Conservation (phyloP, 92 coral and sea anemone species). For the Hydrozoanthus gracilis region DNA sequence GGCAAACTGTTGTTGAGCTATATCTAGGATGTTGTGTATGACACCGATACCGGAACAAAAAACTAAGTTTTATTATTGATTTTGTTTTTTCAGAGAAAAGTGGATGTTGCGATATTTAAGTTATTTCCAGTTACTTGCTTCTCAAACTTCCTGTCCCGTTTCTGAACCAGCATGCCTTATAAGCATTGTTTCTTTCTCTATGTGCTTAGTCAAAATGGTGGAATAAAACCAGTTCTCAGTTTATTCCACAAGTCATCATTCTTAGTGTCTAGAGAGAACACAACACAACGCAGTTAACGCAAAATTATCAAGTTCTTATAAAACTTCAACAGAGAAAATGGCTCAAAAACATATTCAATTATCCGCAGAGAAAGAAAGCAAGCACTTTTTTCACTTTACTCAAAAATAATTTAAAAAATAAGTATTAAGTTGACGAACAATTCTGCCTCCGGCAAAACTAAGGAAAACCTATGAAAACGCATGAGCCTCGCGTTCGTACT, state of each 20-base stretch:
- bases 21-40: not conserved
- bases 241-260: not conserved
- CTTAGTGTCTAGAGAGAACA: not conserved
- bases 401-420: too few species aligned
- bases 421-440: too few species aligned
- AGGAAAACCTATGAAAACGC: too few species aligned
- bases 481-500: too few species aligned
- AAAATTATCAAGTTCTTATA: too few species aligned
- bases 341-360: too few species aligned
- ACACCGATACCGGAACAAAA: not conserved
- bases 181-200: not conserved
- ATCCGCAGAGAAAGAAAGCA: too few species aligned
- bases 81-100: slow-evolving; percentile 18
- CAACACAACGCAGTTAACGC: not conserved
- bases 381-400: too few species aligned
- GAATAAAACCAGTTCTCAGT: not conserved
- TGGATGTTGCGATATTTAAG: slow-evolving; percentile 8
- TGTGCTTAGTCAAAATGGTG: not conserved
- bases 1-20: not conserved
- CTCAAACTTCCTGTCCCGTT: not conserved
- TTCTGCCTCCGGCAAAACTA: too few species aligned
- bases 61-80: not conserved
- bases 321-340: too few species aligned
- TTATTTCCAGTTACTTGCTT: not conserved
- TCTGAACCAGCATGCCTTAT: slow-evolving; percentile 4